These are phyloP conservation scores for Diarsia rubi DNA, from an alignment of 2,888 invertebrate species.

Conservation along the genomic window DNA sequence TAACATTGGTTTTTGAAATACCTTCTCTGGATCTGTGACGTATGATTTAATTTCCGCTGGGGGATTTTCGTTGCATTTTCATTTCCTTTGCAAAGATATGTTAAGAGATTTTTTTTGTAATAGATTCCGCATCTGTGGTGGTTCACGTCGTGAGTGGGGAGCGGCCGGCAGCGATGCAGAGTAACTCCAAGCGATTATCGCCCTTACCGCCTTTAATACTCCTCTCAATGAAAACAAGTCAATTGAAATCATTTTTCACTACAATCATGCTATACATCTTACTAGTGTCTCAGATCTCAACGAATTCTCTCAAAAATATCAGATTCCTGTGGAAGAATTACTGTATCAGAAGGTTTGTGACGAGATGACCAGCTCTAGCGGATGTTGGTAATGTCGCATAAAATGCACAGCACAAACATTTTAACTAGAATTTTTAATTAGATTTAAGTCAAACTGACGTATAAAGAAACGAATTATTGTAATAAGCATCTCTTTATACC, in stretches of 20 bases:
- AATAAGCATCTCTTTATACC: conserved; percentile 68
- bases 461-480: conserved; percentile 86
- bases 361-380: conserved; percentile 80
- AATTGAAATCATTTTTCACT: conserved; percentile 67
- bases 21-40: conserved; percentile 64
- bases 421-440: conserved; percentile 62
- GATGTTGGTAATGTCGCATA: conserved; percentile 69
- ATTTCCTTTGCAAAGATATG: conserved; percentile 59
- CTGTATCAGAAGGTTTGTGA: conserved; percentile 73
- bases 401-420: conserved; percentile 70
- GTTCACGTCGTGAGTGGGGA: conserved; percentile 96
- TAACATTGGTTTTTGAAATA: conserved; percentile 56
- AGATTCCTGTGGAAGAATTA: conserved; percentile 69
- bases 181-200: conserved; percentile 73
- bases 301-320: conserved; percentile 63
- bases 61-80: conserved; percentile 64
- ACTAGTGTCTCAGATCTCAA: conserved; percentile 65
- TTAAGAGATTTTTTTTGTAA: conserved; percentile 59
- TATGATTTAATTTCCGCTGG: conserved; percentile 69
- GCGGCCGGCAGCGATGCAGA: conserved; percentile 92
- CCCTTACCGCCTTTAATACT: conserved; percentile 72
- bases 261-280: conserved; percentile 63
- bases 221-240: conserved; percentile 68
- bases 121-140: conserved; percentile 95
- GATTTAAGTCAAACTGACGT: conserved; percentile 71